A percentile compares a stretch with the other conserved stretches of the same genome.
phyloP scores from a whole-genome alignment of 2,797 vertebrate species.

The Enteromius treurensis region DNA sequence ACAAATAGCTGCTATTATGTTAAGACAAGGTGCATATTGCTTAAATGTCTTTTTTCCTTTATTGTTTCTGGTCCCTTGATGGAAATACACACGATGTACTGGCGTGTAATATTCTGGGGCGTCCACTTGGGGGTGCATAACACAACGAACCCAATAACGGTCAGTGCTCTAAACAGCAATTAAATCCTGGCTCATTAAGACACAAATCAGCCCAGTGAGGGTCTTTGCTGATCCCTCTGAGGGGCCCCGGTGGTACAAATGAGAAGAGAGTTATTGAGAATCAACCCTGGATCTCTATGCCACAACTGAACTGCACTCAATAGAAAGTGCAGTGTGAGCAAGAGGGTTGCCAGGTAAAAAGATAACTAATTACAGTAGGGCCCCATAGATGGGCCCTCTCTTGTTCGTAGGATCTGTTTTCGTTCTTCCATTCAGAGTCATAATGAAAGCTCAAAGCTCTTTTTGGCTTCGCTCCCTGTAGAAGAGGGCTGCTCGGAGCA shows the following conservation, averaged over 20 bases:
- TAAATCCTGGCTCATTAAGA: slow-evolving; percentile 65
- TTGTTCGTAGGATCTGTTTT: slow-evolving; percentile 52
- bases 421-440: slow-evolving; percentile 36
- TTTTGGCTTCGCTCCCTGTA: slow-evolving; percentile 48
- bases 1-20: background rate
- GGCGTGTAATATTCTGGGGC: slow-evolving; percentile 6
- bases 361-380: slow-evolving; percentile 65
- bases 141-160: slow-evolving; percentile 44
- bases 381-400: slow-evolving; percentile 47
- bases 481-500: slow-evolving; percentile 46
- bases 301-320: slow-evolving; percentile 54
- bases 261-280: slow-evolving; percentile 51
- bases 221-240: slow-evolving; percentile 54
- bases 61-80: background rate
- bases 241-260: slow-evolving; percentile 29
- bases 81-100: background rate
- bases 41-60: background rate
- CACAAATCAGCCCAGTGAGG: slow-evolving; percentile 65
- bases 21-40: background rate
- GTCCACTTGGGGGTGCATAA: slow-evolving; percentile 37
- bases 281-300: slow-evolving; percentile 6
- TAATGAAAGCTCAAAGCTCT: slow-evolving; percentile 53
- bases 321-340: slow-evolving; percentile 52
- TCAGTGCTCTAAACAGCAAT: slow-evolving; percentile 58
- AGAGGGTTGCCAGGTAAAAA: slow-evolving; percentile 61